Evolutionary conservation across 1,140 invertebrate genomes (phyloP), one percentile per base, ranked within the genome.

Genomic region (Hirudo medicinalis): DNA sequence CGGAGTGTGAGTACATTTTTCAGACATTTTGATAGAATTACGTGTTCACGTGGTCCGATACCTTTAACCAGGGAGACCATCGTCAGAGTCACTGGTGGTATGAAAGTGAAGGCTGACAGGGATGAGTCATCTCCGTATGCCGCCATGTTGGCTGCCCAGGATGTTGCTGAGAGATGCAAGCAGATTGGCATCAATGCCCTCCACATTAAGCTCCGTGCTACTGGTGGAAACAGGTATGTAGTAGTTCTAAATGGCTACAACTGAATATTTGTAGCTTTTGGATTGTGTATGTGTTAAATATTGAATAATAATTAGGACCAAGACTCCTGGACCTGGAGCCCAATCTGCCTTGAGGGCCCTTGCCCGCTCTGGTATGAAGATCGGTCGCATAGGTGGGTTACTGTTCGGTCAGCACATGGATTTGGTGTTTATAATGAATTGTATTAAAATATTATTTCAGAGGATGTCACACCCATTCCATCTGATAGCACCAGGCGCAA

Each of bases 141-240:
- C 80, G 96, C 96, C 89, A 99, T 99, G 96, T 95, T 99, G 85
- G 97, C 97, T 80, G 95, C 96, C 75, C 96, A 99, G 89, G 97
- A 99, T 87, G 97, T 99, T 72, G 94, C 96, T 79, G 97, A 99
- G 82, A 96, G 94, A 80, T 99, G 96, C 83, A 98, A 97, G 85
- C 84, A 87, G 71, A 75, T 99, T 69, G 95, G 95, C 49, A 97
- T 99, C 78, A 98, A 91, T 75, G 96, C 97, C 22, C 85, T 99
- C 11, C 95, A 99, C 83, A 97, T 99, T 78, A 98, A 97, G 83
- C 85, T 99, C 70, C 87, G 97, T 79, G 96, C 96, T 27, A 99
- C 95, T 74, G 96, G 97, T 79, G 97, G 97, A 67, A 99, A 95
- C 83, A 94, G 78, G 82, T 83, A 11, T 32, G 6, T 68, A 2